phyloP scores from a whole-genome alignment of 2,888 invertebrate species.

The Azorinus chamasolen region DNA sequence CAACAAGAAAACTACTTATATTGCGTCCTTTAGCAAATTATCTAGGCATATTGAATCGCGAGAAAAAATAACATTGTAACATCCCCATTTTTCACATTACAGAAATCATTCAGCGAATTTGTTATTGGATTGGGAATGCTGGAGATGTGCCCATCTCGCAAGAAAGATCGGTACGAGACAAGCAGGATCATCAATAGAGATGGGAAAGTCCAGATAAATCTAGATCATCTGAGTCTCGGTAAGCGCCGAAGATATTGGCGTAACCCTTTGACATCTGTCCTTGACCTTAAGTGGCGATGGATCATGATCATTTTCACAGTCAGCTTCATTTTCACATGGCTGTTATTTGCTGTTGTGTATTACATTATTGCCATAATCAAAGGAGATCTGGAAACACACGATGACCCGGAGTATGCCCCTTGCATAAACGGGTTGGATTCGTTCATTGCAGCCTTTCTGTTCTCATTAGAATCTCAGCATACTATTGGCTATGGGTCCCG shows the following conservation, averaged over 20 bases:
- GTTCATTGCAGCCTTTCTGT: slow-evolving; percentile 97
- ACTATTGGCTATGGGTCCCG: slow-evolving; percentile 96
- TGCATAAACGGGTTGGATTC: slow-evolving; percentile 91
- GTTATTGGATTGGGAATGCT: too few relatives aligned
- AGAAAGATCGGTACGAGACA: neutral
- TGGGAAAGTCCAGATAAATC: slow-evolving; percentile 57
- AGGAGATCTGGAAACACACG: slow-evolving; percentile 82
- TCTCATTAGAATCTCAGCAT: slow-evolving; percentile 98
- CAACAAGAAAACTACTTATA: too few relatives aligned
- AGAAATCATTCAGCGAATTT: too few relatives aligned
- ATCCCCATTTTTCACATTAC: too few relatives aligned
- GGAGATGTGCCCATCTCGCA: too few relatives aligned
- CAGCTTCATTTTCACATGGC: slow-evolving; percentile 95
- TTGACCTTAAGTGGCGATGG: slow-evolving; percentile 95
- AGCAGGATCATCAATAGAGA: slow-evolving; percentile 58
- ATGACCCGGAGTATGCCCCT: slow-evolving; percentile 74
- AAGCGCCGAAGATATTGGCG: slow-evolving; percentile 60
- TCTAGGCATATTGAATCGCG: too few relatives aligned
- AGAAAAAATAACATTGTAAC: too few relatives aligned
- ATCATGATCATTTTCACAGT: slow-evolving; percentile 96
- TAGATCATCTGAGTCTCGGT: slow-evolving; percentile 54
- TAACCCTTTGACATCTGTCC: slow-evolving; percentile 97
- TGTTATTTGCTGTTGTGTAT: slow-evolving; percentile 90
- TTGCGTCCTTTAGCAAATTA: too few relatives aligned
- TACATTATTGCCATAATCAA: slow-evolving; percentile 82